These are phyloP conservation scores for Holothuria scabra DNA, from an alignment of 53 echinoderm and acorn worm genomes.

Conservation along the genomic window DNA sequence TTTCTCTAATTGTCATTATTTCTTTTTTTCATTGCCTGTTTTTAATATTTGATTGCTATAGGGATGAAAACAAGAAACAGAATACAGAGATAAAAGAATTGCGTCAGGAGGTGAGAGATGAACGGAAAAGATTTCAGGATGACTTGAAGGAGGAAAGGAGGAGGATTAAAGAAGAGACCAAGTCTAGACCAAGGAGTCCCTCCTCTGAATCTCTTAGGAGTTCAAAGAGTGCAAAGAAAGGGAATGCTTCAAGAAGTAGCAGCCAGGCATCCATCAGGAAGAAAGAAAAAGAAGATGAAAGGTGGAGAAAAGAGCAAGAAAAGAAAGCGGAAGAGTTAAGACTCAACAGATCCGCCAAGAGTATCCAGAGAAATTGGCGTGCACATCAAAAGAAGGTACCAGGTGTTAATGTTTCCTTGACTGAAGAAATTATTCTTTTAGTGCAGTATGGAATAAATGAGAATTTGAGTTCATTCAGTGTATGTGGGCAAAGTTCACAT, in stretches of 20 bases:
- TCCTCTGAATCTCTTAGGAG: slow-evolving; percentile 78
- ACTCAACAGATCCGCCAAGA: slow-evolving; percentile 85
- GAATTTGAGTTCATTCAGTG: no score
- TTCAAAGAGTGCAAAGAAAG: slow-evolving; percentile 40
- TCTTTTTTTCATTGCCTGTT: not conserved
- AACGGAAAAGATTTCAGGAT: slow-evolving; percentile 37
- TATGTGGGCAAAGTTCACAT: no score
- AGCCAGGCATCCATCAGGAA: slow-evolving; percentile 50
- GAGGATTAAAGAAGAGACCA: slow-evolving; percentile 10
- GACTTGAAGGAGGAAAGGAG: slow-evolving; percentile 11
- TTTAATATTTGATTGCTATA: not conserved
- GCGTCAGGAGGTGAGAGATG: slow-evolving; percentile 31
- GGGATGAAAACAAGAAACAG: slow-evolving; percentile 70
- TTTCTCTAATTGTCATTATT: no score
- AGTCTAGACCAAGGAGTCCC: slow-evolving; percentile 69
- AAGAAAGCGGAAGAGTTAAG: slow-evolving; percentile 83
- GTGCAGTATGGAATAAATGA: not conserved
- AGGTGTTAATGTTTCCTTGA: not conserved
- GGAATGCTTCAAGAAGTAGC: not conserved
- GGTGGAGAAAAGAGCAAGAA: slow-evolving; percentile 77
- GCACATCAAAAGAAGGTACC: slow-evolving; percentile 76
- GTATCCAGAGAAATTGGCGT: slow-evolving; percentile 92
- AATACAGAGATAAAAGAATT: slow-evolving; percentile 61
- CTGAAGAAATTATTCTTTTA: not conserved
- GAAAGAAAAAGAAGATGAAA: slow-evolving; percentile 77